Conservation (phyloP, 2,888 invertebrate species). For the Amaurobius ferox region DNA sequence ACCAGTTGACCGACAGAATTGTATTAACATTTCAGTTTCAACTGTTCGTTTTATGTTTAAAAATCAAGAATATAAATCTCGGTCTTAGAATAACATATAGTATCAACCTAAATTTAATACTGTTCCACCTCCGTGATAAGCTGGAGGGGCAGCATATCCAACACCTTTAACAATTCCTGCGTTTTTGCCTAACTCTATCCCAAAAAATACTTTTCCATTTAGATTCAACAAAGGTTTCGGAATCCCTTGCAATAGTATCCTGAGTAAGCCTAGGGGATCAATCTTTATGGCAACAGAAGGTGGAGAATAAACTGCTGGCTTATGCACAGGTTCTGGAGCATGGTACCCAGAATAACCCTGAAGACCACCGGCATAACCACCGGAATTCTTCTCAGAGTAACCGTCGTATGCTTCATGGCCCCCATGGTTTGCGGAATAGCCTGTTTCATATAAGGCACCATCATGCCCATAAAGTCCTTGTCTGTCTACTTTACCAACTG, state of each 20-base stretch:
- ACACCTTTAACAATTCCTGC: conserved; percentile 23
- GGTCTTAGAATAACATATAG: too few relatives aligned
- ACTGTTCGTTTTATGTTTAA: too few relatives aligned
- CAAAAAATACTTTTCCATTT: conserved; percentile 62
- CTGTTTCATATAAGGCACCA: not conserved
- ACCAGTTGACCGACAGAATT: too few relatives aligned
- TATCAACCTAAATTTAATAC: not conserved
- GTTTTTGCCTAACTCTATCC: conserved; percentile 53
- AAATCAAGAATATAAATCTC: too few relatives aligned
- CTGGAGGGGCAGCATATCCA: not conserved
- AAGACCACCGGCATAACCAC: not conserved
- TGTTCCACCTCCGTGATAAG: not conserved
- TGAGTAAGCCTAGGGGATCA: conserved; percentile 45
- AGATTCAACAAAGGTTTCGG: conserved; percentile 54
- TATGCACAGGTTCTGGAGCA: not conserved
- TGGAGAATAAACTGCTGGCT: not conserved
- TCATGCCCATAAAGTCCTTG: conserved; percentile 57
- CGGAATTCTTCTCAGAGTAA: not conserved
- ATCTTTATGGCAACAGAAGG: conserved; percentile 45
- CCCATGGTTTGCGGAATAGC: conserved; percentile 4
- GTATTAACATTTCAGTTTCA: too few relatives aligned
- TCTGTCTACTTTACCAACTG: conserved; percentile 25
- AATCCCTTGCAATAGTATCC: conserved; percentile 30
- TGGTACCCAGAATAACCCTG: not conserved
- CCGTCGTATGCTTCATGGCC: not conserved